Percentiles rank a stretch among this genome's conserved stretches.
phyloP scores from a whole-genome alignment of 1,140 invertebrate species.

The Temnothorax curvispinosus region DNA sequence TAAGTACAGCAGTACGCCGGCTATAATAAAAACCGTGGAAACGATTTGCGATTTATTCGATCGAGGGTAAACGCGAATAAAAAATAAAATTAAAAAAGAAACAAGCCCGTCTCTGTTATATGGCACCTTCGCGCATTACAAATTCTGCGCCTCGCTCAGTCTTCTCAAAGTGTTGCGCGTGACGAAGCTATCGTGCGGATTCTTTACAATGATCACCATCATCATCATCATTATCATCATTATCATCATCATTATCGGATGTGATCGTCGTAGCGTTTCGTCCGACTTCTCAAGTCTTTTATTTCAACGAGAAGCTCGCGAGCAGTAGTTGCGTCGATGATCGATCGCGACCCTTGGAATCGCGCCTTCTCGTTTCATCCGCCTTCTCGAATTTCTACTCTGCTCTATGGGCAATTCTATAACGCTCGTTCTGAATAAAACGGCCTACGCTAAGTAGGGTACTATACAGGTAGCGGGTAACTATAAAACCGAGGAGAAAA shows the following conservation, averaged over 20 bases:
- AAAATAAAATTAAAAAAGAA: not conserved
- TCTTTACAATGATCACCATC: conserved; percentile 19
- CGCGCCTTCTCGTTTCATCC: not conserved
- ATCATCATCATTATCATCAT: conserved; percentile 20
- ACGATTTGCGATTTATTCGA: conserved; percentile 9
- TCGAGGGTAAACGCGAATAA: not conserved
- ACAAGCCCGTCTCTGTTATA: conserved; percentile 50
- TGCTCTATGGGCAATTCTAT: conserved; percentile 38
- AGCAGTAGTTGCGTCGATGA: conserved; percentile 47
- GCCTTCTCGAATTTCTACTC: conserved; percentile 7
- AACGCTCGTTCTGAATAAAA: conserved; percentile 57
- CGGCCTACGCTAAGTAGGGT: conserved; percentile 54
- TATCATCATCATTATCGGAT: conserved; percentile 9
- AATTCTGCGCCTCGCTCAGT: conserved; percentile 55
- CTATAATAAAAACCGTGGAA: not conserved
- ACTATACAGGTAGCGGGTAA: conserved; percentile 57
- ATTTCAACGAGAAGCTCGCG: not conserved
- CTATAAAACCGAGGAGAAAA: conserved; percentile 59
- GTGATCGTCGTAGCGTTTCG: not conserved
- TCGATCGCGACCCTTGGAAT: conserved; percentile 12
- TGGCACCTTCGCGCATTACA: conserved; percentile 29
- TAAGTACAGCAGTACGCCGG: not conserved
- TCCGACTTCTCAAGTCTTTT: not conserved
- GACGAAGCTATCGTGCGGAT: conserved; percentile 22
- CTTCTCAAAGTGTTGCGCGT: conserved; percentile 43